These are phyloP conservation scores for Albula goreensis DNA, from an alignment of 2,113 vertebrate species.

Conservation along the genomic window DNA sequence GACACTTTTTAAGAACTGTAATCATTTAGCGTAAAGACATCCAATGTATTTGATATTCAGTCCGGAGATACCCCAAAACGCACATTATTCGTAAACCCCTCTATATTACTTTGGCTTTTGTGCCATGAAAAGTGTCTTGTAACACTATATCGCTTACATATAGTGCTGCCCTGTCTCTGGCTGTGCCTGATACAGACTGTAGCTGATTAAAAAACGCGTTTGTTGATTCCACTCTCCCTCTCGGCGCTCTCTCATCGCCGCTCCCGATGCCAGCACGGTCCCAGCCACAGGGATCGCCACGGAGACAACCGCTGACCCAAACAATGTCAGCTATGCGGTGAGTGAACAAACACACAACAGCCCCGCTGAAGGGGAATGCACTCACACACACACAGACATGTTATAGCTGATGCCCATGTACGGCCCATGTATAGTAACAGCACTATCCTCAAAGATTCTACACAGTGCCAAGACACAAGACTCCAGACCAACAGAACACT, in stretches of 20 bases:
- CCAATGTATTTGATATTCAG: no score
- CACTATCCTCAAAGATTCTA: not conserved
- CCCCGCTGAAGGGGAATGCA: not conserved
- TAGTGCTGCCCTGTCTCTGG: not conserved
- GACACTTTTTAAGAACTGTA: no score
- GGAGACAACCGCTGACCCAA: constrained; percentile 9
- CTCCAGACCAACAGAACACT: not conserved
- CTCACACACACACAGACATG: not conserved
- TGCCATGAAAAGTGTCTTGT: not conserved
- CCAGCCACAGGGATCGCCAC: not conserved
- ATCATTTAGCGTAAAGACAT: no score
- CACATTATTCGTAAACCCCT: not conserved
- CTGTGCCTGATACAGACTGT: not conserved
- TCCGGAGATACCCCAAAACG: not conserved
- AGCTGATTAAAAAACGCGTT: not conserved
- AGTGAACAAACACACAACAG: constrained; percentile 11
- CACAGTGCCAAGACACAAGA: not conserved
- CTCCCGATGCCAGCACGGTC: no score
- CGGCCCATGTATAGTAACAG: not conserved
- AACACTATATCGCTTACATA: not conserved
- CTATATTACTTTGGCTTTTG: not conserved
- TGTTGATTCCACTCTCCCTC: not conserved
- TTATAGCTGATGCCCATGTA: not conserved
- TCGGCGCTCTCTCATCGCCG: not conserved
- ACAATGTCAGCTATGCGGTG: constrained; percentile 30